phyloP scores from a whole-genome alignment of 2,888 invertebrate species.

The Leptopterna dolabrata region DNA sequence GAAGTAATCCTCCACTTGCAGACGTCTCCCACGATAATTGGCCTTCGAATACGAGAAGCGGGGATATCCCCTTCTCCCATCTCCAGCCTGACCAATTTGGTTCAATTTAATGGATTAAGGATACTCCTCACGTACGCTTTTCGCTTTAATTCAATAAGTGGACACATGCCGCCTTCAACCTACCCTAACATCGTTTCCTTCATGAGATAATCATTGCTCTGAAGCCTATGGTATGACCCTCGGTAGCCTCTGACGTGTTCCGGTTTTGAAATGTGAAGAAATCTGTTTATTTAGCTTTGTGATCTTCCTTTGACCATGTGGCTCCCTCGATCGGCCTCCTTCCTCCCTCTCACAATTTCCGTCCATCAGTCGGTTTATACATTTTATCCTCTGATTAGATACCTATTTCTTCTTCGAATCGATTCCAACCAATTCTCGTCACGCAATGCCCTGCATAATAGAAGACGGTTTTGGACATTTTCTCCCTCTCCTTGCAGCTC shows the following conservation, averaged over 20 bases:
- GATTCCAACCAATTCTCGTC: too few relatives aligned
- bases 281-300: neutral
- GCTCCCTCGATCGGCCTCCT: too few relatives aligned
- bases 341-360: too few relatives aligned
- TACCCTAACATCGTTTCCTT: slow-evolving; percentile 13
- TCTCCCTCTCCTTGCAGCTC: too few relatives aligned
- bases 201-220: slow-evolving; percentile 18
- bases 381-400: too few relatives aligned
- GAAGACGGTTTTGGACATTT: too few relatives aligned
- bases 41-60: neutral
- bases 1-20: slow-evolving; percentile 41
- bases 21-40: slow-evolving; percentile 35
- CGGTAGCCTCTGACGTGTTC: neutral
- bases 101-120: slow-evolving; percentile 51
- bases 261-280: neutral
- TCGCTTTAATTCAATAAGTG: slow-evolving; percentile 36
- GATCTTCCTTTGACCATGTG: neutral
- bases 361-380: too few relatives aligned
- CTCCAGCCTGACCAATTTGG: slow-evolving; percentile 36
- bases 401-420: too few relatives aligned
- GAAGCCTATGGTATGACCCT: neutral
- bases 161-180: slow-evolving; percentile 28
- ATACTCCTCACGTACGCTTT: slow-evolving; percentile 46
- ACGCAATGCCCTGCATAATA: too few relatives aligned
- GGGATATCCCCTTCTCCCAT: neutral